phyloP scores from a whole-genome alignment of 1,140 invertebrate species.

The Megalopta genalis region DNA sequence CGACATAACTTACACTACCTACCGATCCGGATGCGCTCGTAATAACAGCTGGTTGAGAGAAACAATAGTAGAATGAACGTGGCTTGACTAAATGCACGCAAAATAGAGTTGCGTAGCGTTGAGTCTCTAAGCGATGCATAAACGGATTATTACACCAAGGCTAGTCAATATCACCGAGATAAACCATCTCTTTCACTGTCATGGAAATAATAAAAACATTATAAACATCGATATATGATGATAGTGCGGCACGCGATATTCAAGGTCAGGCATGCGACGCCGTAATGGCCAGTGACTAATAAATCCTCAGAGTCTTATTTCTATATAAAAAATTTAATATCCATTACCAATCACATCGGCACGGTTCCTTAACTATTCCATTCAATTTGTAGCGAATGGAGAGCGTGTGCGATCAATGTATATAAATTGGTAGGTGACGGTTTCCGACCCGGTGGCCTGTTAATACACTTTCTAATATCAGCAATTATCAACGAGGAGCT shows the following conservation, averaged over 20 bases:
- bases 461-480: too few relatives aligned
- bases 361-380: neutral
- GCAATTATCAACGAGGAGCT: too few relatives aligned
- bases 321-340: too few relatives aligned
- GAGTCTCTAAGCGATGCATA: neutral
- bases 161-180: neutral
- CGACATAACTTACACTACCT: neutral
- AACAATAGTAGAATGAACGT: neutral
- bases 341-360: neutral
- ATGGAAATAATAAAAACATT: neutral
- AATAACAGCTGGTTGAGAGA: neutral
- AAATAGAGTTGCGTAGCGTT: too few relatives aligned
- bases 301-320: too few relatives aligned
- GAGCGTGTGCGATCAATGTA: too few relatives aligned
- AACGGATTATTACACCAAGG: neutral
- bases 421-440: too few relatives aligned
- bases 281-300: too few relatives aligned
- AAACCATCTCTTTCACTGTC: neutral
- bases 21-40: neutral
- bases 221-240: neutral
- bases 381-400: neutral
- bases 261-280: too few relatives aligned
- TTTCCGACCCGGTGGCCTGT: too few relatives aligned
- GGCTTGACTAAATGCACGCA: neutral
- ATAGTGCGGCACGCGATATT: too few relatives aligned